Evolutionary conservation across 2,888 invertebrate genomes (phyloP).

Genomic region (Scaptomyza parva): DNA sequence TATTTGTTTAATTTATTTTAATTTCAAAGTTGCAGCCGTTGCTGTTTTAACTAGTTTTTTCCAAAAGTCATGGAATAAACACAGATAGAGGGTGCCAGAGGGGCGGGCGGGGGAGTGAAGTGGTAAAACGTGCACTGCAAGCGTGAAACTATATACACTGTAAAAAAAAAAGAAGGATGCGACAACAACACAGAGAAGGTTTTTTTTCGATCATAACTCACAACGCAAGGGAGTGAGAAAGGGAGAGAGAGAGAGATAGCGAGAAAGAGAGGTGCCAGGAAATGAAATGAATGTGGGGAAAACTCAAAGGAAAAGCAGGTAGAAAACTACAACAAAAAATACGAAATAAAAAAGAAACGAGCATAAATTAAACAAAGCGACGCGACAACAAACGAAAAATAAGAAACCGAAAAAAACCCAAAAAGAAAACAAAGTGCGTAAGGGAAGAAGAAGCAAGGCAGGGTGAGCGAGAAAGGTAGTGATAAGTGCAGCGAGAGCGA

Average conservation of each 20-base stretch:
- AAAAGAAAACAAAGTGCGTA: constrained; percentile 11
- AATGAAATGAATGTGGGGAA: constrained; percentile 76
- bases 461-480: not conserved
- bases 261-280: constrained; percentile 47
- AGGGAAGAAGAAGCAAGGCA: not conserved
- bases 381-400: constrained; percentile 26
- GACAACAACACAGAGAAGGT: constrained; percentile 24
- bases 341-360: constrained; percentile 17
- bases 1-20: constrained; percentile 80
- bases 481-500: no score
- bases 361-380: constrained; percentile 52
- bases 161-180: constrained; percentile 52
- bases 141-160: constrained; percentile 4
- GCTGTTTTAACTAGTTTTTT: constrained; percentile 44
- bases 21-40: constrained; percentile 74
- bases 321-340: constrained; percentile 27
- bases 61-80: not conserved
- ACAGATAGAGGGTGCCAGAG: not conserved
- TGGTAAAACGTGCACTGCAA: constrained; percentile 33
- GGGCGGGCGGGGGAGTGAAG: not conserved
- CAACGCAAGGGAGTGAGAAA: constrained; percentile 43
- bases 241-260: not conserved
- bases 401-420: constrained; percentile 26
- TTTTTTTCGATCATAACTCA: constrained; percentile 72
- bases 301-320: constrained; percentile 74